These are phyloP conservation scores for Prinia subflava DNA, from an alignment of 2,113 vertebrate genomes.

Conservation along the genomic window DNA sequence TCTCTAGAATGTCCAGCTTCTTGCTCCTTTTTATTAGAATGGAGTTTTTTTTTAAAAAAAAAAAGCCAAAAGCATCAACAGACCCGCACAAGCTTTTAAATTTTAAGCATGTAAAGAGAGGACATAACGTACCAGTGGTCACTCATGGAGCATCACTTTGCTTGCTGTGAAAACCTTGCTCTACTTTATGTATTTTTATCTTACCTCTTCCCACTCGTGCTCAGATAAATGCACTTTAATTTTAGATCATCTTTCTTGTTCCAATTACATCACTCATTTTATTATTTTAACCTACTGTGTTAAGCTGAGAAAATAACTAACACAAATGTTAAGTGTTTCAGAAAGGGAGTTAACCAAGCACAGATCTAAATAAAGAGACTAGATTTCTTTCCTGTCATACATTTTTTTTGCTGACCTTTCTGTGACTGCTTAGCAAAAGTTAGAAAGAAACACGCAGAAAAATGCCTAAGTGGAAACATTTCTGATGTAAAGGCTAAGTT, in stretches of 20 bases:
- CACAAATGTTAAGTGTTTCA: constrained; percentile 34
- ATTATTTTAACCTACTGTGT: constrained; percentile 34
- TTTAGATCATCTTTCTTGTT: constrained; percentile 6
- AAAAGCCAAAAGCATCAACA: neutral
- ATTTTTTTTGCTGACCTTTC: constrained; percentile 31
- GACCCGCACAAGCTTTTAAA: neutral
- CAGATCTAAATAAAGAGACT: constrained; percentile 22
- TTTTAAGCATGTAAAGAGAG: constrained; percentile 36
- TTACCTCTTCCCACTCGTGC: constrained; percentile 16
- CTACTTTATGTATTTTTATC: constrained; percentile 12
- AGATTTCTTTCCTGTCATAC: neutral
- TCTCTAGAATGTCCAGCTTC: neutral
- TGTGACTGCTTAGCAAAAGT: constrained; percentile 17
- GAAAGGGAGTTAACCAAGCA: constrained; percentile 13
- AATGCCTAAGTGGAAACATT: constrained; percentile 1
- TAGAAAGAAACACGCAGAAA: constrained; percentile 16
- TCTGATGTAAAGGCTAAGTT: neutral
- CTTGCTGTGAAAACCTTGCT: neutral
- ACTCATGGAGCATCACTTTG: neutral
- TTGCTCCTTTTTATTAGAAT: neutral
- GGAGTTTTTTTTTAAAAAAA: neutral
- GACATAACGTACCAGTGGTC: neutral
- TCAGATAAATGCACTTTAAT: constrained; percentile 4
- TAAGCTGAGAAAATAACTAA: constrained; percentile 55
- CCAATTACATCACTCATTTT: constrained; percentile 9